Evolutionary conservation across 2,888 invertebrate species (phyloP), one percentile per base, ranked within the genome.

Genomic region (Emmelina monodactyla): DNA sequence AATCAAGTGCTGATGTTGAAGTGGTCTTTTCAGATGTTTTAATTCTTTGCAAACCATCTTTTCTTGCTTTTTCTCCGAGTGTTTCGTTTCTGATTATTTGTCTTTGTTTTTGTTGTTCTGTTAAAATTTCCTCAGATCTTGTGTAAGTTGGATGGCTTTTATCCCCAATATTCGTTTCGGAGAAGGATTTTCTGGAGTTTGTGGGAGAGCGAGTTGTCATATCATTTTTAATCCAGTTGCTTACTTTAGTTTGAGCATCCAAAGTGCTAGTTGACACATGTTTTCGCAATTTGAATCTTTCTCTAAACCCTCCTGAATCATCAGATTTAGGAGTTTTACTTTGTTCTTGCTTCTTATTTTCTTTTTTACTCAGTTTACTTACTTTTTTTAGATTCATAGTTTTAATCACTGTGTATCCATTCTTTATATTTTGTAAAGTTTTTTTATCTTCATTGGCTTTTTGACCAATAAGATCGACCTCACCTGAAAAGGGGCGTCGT

Each of bases 211-310:
- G 83, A 46, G 88, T 85, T 51, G 88, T 86, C 22, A 89, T 87
- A 61, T 91, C 90, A 44, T 89, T 88, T 1, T 89, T 85, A 48
- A 93, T 92, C 93, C 93, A 92, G 49, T 92, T 91, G 42, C 88
- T 83, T 1, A 93, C 92, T 81, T 92, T 92, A 10, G 91, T 88
- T 55, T 92, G 89, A 0, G 92, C 89, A 60, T 93, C 92, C 43
- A 93, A 85, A 1, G 92, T 92, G 42, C 91, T 91, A 3, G 84
- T 85, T 4, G 91, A 91, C 53, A 89, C 83, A 61, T 90, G 88
- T 14, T 90, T 67, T 13, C 87, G 83, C 16, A 89, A 64, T 57
- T 87, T 86, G 50, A 85, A 86, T 37, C 82, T 63, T 49, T 84
- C 73, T 28, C 84, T 76, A 46, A 85, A 85, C 29, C 84, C 81